Percentiles rank a stretch among this genome's conserved stretches.
phyloP scores from a whole-genome alignment of 2,113 vertebrate species.

The Megaptera novaeangliae region DNA sequence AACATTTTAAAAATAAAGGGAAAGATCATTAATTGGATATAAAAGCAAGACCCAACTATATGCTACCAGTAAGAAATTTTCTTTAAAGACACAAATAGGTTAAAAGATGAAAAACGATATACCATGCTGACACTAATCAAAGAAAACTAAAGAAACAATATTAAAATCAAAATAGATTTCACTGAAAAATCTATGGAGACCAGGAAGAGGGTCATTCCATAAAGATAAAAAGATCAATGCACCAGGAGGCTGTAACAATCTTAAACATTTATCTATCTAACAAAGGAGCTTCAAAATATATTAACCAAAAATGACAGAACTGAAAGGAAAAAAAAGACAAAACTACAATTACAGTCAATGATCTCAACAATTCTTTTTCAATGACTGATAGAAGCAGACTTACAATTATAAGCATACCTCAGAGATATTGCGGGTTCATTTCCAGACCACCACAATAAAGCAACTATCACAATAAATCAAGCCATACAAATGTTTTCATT shows the following conservation, averaged over 20 bases:
- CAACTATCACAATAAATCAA: background rate
- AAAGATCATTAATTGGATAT: background rate
- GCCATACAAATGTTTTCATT: background rate
- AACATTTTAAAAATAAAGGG: background rate
- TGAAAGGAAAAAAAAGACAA: background rate
- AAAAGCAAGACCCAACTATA: background rate
- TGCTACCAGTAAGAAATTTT: background rate
- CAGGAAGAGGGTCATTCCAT: background rate
- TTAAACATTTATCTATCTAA: background rate
- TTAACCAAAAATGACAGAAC: background rate
- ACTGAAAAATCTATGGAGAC: background rate
- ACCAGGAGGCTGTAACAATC: background rate
- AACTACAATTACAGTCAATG: background rate
- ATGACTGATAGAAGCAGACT: background rate
- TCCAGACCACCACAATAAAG: background rate
- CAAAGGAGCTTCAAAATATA: background rate
- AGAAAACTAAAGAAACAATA: background rate
- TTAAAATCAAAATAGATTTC: background rate
- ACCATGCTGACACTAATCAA: background rate
- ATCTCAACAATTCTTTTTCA: background rate
- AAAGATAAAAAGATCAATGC: background rate
- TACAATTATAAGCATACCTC: background rate
- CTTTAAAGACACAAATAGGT: background rate
- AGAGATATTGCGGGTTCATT: background rate
- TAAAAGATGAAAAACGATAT: background rate